Conservation (phyloP, 2,797 vertebrate species). For the Pachyuromys duprasi region DNA sequence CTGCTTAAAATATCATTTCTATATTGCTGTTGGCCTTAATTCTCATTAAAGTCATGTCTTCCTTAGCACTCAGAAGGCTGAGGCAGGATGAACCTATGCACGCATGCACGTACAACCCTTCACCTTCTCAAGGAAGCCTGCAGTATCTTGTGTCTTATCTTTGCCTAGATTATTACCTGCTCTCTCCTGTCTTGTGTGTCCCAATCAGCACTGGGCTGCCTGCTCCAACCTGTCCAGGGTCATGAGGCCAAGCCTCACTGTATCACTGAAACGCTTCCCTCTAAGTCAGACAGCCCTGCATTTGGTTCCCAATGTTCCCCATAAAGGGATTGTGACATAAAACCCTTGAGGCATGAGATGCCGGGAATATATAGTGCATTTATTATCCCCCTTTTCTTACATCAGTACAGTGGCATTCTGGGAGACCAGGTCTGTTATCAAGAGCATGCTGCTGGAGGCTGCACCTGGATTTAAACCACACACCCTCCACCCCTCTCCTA, state of each 20-base stretch:
- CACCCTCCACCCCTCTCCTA: not conserved
- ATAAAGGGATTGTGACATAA: not conserved
- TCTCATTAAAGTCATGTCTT: not conserved
- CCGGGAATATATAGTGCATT: not conserved
- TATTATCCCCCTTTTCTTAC: not conserved
- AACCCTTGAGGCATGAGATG: not conserved
- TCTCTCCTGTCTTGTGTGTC: not conserved
- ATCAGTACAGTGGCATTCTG: not conserved
- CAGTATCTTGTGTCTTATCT: not conserved
- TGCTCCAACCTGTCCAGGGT: not conserved
- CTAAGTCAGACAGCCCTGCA: not conserved
- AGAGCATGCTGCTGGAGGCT: not conserved
- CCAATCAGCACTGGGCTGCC: not conserved
- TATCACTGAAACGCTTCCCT: not conserved
- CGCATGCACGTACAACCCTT: not conserved
- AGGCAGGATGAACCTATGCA: not conserved
- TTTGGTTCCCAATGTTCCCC: not conserved
- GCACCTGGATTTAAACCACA: not conserved
- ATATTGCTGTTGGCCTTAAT: not conserved
- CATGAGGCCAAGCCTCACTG: not conserved
- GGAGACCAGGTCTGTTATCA: slow-evolving; percentile 1
- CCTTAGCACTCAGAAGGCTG: not conserved
- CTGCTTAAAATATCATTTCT: not conserved
- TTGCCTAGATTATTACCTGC: not conserved
- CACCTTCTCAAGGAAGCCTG: not conserved